Evolutionary conservation across 1,140 invertebrate species (phyloP).

Genomic region (Formica selysi): DNA sequence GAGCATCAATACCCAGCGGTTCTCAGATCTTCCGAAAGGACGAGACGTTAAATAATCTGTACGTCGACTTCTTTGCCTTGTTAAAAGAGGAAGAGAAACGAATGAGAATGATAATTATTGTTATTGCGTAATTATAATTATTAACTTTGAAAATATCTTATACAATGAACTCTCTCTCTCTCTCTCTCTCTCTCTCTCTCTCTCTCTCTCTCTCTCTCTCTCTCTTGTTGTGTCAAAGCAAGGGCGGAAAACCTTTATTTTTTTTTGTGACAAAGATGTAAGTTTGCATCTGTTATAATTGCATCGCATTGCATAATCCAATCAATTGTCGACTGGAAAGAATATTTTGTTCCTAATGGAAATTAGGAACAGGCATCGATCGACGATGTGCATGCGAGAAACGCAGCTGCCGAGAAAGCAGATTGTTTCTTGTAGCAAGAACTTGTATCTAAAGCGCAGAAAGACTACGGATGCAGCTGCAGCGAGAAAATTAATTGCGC

Average conservation of each 20-base stretch:
- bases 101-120: not conserved
- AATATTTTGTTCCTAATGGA: slow-evolving; percentile 30
- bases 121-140: not conserved
- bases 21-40: slow-evolving; percentile 76
- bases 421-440: slow-evolving; percentile 59
- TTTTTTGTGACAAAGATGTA: not conserved
- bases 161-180: not conserved
- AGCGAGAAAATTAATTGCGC: slow-evolving; percentile 73
- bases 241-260: too few relatives aligned
- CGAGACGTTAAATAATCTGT: slow-evolving; percentile 10
- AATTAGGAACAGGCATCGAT: slow-evolving; percentile 42
- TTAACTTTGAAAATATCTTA: not conserved
- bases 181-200: not conserved
- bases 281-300: not conserved
- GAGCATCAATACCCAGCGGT: slow-evolving; percentile 85
- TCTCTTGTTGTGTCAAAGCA: not conserved
- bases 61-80: not conserved
- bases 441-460: slow-evolving; percentile 66
- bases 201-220: not conserved
- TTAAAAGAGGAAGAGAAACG: not conserved
- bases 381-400: slow-evolving; percentile 47
- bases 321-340: slow-evolving; percentile 26
- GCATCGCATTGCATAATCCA: not conserved
- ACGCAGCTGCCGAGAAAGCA: slow-evolving; percentile 44
- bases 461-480: slow-evolving; percentile 73